Base-by-base conservation (phyloP, 23 tunicate species). In the Styela clava region DNA sequence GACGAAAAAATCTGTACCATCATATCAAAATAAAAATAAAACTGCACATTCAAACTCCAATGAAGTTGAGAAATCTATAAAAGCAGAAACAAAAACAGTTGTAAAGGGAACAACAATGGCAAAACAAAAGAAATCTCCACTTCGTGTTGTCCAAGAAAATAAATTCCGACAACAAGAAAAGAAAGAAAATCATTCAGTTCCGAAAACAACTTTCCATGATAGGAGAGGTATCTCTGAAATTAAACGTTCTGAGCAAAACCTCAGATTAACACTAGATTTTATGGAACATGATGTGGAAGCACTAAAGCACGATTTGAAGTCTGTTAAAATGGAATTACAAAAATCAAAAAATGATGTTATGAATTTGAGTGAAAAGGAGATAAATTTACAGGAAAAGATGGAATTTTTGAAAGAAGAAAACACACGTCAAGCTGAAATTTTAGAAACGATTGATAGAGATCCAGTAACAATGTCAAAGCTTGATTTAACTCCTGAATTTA, bases 161-260 rank as follows among this genome's bases (percentile, higher is more conserved):
- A 44, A 44, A 44, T 44, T 44, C 56, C 56, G 56, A 12, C 56
- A 5, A 5, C 56, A 44, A 44, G 56, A 44, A 44, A 44, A 44
- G 12, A 44, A 44, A 12, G 37, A 71, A 26, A 31, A 21, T 21
- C 35, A 71, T 26, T 3, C 77, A 26, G 16, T 21, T 21, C 7
- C 34, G 5, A 71, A 26, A 21, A n/a, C 77, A 31, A 32, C 37
- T 19, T 34, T 71, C 3, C 77, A 71, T 28, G 77, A 71, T 35
- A 27, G 77, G 35, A 31, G 77, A 71, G 77, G 77, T 19, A 71
- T 71, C 16, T 71, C 77, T 21, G 77, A 71, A 30, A 32, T 71
- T 21, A 33, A 34, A 28, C 5, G 77, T 3, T 71, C 77, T 3
- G 77, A 71, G 29, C 32, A 30, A 32, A 30, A 71, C 5, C 77